Evolutionary conservation across 2,888 invertebrate genomes (phyloP), one percentile per base, ranked within the genome.

Genomic region (Plagodis dolabraria): DNA sequence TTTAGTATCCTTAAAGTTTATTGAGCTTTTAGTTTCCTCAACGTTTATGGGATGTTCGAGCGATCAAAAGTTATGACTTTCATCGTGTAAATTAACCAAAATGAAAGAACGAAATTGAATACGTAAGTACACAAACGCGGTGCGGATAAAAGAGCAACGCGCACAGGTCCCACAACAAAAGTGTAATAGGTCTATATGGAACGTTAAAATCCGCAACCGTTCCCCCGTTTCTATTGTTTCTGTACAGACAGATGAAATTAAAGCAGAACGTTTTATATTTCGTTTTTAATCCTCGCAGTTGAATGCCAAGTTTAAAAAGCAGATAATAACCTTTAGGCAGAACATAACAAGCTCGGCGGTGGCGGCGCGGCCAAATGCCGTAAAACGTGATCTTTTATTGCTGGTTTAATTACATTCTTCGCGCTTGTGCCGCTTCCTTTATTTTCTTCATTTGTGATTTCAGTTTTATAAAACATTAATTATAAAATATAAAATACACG

Each of bases 381-480:
- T 82, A 80, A 86, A 88, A 85, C 82, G 82, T 82, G 80, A 79
- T 79, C 80, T 82, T 86, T 89, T 86, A 86, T 88, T 85, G 79
- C 81, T 76, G 79, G 79, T 87, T 85, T 89, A 89, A 89, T 89
- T 87, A 83, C 86, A 86, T 87, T 87, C 85, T 85, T 86, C 79
- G 78, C 80, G 76, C 80, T 63, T 60, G 57, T 70, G 65, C 65
- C 67, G 74, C 68, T 82, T 81, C 74, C 76, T 76, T 79, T 80
- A 80, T 81, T 82, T 79, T 74, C 71, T 71, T 70, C 74, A 71
- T 82, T 81, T 74, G 69, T 71, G 71, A 71, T 80, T 80, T 74
- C 67, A 71, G 71, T 77, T 77, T 77, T 69, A 75, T 76, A 74
- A 74, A 75, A 59, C 47, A 38, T 47, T 52, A 10, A 47, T 49